These are phyloP conservation scores for Romanogobio albipinnatus DNA, from an alignment of 2,113 vertebrate species.

Conservation along the genomic window DNA sequence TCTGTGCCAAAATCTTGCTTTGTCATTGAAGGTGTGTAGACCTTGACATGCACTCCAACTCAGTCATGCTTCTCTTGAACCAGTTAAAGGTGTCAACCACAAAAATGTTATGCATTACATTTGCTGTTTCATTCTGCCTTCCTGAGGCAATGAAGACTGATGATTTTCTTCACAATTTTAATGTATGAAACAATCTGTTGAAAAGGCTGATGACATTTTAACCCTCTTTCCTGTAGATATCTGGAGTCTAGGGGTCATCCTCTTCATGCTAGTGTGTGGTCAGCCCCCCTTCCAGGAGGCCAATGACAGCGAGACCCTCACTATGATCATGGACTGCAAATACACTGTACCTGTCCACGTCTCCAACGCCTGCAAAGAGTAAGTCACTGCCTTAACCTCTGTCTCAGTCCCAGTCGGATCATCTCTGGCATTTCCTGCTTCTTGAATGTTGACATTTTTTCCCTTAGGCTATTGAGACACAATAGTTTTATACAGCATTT, in stretches of 20 bases:
- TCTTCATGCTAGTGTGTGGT: conserved; percentile 98
- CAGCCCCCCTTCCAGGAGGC: conserved; percentile 98
- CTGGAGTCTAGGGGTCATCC: conserved; percentile 97
- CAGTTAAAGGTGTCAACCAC: background rate
- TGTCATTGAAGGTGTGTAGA: background rate
- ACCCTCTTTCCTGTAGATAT: conserved; percentile 81
- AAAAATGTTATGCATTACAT: background rate
- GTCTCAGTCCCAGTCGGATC: background rate
- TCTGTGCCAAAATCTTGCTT: background rate
- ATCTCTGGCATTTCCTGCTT: conserved; percentile 24
- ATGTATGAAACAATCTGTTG: background rate
- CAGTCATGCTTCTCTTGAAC: background rate
- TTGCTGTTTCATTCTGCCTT: background rate
- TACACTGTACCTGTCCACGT: conserved; percentile 93
- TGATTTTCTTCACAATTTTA: background rate
- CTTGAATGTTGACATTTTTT: background rate
- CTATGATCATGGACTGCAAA: conserved; percentile 99
- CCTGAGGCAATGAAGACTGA: background rate
- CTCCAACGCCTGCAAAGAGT: conserved; percentile 94
- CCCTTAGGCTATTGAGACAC: background rate
- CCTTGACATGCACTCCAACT: background rate
- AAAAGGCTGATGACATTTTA: background rate
- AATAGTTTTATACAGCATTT: background rate
- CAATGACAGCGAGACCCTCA: conserved; percentile 97
- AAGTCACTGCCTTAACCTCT: conserved; percentile 69